Evolutionary conservation across 64 coral and sea anemone genomes (phyloP).

Genomic region (Montipora efflorescens): DNA sequence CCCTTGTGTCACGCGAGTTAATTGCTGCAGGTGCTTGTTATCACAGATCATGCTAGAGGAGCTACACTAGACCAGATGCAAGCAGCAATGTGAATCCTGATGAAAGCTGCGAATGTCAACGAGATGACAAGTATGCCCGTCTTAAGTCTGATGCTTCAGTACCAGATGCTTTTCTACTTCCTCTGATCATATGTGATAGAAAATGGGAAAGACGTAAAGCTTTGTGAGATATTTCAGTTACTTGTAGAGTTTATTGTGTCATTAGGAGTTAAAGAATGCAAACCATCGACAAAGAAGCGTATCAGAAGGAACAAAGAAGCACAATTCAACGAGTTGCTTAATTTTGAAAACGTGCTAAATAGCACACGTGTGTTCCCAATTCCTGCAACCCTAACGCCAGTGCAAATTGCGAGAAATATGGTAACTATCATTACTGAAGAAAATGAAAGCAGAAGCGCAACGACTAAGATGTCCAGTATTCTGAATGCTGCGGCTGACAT

Average conservation of each 20-base stretch:
- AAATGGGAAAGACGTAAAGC: slow-evolving; percentile 40
- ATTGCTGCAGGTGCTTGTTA: slow-evolving; percentile 62
- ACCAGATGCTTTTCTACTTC: slow-evolving; percentile 50
- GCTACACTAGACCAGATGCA: slow-evolving; percentile 16
- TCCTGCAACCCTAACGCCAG: slow-evolving; percentile 10
- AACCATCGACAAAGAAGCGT: neutral
- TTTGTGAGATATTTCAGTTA: slow-evolving; percentile 15
- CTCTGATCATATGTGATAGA: slow-evolving; percentile 49
- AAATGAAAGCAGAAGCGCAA: neutral
- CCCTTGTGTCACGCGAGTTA: slow-evolving; percentile 46
- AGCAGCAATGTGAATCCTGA: slow-evolving; percentile 13
- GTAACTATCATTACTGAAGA: neutral
- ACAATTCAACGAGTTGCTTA: slow-evolving; percentile 1
- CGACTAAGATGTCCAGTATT: neutral
- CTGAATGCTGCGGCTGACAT: slow-evolving; percentile 4
- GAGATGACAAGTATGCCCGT: slow-evolving; percentile 54
- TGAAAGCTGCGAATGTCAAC: slow-evolving; percentile 16
- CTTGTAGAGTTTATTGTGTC: slow-evolving; percentile 22
- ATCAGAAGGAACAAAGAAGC: slow-evolving; percentile 24
- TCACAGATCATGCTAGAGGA: slow-evolving; percentile 14
- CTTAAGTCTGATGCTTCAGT: slow-evolving; percentile 58
- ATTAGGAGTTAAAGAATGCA: slow-evolving; percentile 8
- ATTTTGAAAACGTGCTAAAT: slow-evolving; percentile 31
- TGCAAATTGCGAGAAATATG: slow-evolving; percentile 18
- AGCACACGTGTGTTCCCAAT: slow-evolving; percentile 16